These are phyloP conservation scores for Daubentonia madagascariensis DNA, from an alignment of 2,113 vertebrate genomes.

Conservation along the genomic window DNA sequence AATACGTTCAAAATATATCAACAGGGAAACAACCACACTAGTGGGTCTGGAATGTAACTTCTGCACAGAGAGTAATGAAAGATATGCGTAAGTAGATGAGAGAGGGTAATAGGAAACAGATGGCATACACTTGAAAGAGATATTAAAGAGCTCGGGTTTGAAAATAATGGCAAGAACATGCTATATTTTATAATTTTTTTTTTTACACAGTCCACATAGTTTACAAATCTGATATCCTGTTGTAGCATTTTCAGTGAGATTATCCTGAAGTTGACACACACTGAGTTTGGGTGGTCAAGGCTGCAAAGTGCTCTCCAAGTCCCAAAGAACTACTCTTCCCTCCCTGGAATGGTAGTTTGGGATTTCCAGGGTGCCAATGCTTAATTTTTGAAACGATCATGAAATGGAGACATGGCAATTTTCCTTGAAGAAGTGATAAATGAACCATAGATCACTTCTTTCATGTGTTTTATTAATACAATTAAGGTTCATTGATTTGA, in stretches of 20 bases:
- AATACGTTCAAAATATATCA: not conserved
- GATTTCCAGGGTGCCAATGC: not conserved
- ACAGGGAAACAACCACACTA: not conserved
- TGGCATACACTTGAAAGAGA: not conserved
- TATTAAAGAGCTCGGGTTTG: not conserved
- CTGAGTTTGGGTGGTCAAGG: not conserved
- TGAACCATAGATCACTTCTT: not conserved
- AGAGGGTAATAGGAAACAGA: not conserved
- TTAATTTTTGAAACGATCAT: not conserved
- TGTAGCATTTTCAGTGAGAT: not conserved
- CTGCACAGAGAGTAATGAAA: not conserved
- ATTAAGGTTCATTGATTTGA: constrained; percentile 23
- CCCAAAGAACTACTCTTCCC: not conserved
- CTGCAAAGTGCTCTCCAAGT: not conserved
- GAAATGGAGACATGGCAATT: not conserved
- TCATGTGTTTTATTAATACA: not conserved
- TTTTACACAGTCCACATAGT: not conserved
- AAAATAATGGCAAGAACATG: not conserved
- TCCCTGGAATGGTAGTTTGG: not conserved
- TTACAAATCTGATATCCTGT: not conserved
- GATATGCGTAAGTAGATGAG: not conserved
- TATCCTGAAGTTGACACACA: not conserved
- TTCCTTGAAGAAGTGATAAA: not conserved
- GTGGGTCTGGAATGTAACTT: not conserved
- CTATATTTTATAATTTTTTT: not conserved